Conservation (phyloP, 2,113 vertebrate species). For the Macquaria australasica region DNA sequence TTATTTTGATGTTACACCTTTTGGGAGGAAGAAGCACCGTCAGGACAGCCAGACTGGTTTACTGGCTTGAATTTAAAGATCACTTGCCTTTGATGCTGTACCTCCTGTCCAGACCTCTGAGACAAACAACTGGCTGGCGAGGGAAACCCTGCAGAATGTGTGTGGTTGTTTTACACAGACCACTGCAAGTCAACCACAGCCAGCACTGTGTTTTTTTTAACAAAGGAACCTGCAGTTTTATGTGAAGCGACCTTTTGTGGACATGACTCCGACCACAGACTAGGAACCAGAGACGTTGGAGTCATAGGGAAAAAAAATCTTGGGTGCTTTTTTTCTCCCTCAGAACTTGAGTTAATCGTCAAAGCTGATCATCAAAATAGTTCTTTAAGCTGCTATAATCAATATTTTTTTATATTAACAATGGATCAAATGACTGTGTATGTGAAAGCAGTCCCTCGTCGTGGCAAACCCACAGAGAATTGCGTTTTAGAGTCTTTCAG, state of each 20-base stretch:
- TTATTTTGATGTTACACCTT: slow-evolving; percentile 41
- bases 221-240: slow-evolving; percentile 60
- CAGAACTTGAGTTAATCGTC: not conserved
- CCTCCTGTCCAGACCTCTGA: slow-evolving; percentile 55
- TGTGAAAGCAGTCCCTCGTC: not conserved
- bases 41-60: slow-evolving; percentile 35
- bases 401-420: not conserved
- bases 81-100: slow-evolving; percentile 46
- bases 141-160: slow-evolving; percentile 26
- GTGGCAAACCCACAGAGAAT: not conserved
- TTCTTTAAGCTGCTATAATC: not conserved
- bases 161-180: slow-evolving; percentile 49
- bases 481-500: too few relatives aligned
- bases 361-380: not conserved
- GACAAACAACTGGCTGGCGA: slow-evolving; percentile 59
- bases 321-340: not conserved
- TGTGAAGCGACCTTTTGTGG: slow-evolving; percentile 44
- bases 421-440: not conserved
- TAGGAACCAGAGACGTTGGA: not conserved
- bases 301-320: not conserved
- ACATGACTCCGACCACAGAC: slow-evolving; percentile 17
- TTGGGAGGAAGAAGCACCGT: slow-evolving; percentile 23
- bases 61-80: slow-evolving; percentile 49
- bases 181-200: slow-evolving; percentile 25
- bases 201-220: slow-evolving; percentile 22